These are phyloP conservation scores for Aspidoscelis tigris DNA, from an alignment of 2,113 vertebrate species.

Conservation along the genomic window DNA sequence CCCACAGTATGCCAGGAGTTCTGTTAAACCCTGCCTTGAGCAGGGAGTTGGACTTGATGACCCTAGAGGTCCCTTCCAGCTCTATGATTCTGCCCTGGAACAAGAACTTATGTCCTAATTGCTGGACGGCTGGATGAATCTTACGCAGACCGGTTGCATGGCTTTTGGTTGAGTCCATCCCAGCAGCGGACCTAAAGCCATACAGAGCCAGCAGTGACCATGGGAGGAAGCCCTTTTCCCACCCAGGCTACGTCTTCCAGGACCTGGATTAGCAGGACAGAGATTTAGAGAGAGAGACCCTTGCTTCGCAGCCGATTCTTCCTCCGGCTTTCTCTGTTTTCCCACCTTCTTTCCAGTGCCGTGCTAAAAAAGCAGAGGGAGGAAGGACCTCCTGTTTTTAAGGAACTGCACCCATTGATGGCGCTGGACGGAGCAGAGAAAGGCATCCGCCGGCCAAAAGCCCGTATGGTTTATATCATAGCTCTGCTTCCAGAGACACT, in stretches of 20 bases:
- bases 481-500: conserved; percentile 33
- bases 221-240: neutral
- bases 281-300: neutral
- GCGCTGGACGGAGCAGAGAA: neutral
- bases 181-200: neutral
- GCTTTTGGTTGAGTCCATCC: neutral
- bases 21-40: too few relatives aligned
- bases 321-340: neutral
- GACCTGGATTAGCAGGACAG: neutral
- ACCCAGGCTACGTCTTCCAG: neutral
- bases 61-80: too few relatives aligned
- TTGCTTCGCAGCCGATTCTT: neutral
- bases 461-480: conserved; percentile 43
- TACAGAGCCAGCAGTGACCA: neutral
- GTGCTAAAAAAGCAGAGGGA: neutral
- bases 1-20: too few relatives aligned
- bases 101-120: too few relatives aligned
- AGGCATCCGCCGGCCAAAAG: conserved; percentile 13
- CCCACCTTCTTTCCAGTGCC: too few relatives aligned
- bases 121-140: neutral
- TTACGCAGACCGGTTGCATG: neutral
- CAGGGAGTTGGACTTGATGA: too few relatives aligned
- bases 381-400: neutral
- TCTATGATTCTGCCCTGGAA: too few relatives aligned
- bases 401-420: conserved; percentile 30